These are phyloP conservation scores for Alces alces DNA, from an alignment of 2,113 vertebrate species.

Conservation along the genomic window DNA sequence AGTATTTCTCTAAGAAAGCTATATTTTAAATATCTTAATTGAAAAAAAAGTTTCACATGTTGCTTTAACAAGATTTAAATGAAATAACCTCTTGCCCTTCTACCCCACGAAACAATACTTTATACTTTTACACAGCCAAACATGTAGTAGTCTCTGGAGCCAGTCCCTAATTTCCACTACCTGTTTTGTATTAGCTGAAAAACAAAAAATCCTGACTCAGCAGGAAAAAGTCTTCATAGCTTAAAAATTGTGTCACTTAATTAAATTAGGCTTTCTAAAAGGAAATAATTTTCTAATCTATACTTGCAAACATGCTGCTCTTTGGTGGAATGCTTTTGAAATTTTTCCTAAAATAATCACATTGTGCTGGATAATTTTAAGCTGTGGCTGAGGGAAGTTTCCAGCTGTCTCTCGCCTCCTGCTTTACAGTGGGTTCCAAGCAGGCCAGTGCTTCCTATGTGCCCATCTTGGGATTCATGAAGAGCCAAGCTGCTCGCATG, in stretches of 20 bases:
- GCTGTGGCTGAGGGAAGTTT: not conserved
- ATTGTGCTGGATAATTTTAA: not conserved
- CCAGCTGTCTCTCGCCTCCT: not conserved
- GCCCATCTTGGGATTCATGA: rapidly evolving
- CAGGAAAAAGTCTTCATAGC: slow-evolving; percentile 11
- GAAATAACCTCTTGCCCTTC: not conserved
- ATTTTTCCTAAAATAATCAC: slow-evolving; percentile 35
- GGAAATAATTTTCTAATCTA: slow-evolving; percentile 49
- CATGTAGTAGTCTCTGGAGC: rapidly evolving
- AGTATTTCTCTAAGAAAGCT: not conserved
- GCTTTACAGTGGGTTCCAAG: not conserved
- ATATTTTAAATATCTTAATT: not conserved
- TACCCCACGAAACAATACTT: not conserved
- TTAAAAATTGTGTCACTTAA: slow-evolving; percentile 47
- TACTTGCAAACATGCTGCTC: slow-evolving; percentile 39
- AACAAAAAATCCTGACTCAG: not conserved
- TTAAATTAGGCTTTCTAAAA: slow-evolving; percentile 52
- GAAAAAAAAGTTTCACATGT: not conserved
- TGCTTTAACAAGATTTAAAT: not conserved
- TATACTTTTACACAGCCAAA: not conserved
- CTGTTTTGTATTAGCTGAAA: not conserved
- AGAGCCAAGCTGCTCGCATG: not conserved
- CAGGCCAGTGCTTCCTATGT: not conserved
- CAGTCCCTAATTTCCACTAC: not conserved
- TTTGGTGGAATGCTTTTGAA: slow-evolving; percentile 22